Evolutionary conservation across 2,113 vertebrate species (phyloP).

Genomic region (Corynorhinus townsendii): DNA sequence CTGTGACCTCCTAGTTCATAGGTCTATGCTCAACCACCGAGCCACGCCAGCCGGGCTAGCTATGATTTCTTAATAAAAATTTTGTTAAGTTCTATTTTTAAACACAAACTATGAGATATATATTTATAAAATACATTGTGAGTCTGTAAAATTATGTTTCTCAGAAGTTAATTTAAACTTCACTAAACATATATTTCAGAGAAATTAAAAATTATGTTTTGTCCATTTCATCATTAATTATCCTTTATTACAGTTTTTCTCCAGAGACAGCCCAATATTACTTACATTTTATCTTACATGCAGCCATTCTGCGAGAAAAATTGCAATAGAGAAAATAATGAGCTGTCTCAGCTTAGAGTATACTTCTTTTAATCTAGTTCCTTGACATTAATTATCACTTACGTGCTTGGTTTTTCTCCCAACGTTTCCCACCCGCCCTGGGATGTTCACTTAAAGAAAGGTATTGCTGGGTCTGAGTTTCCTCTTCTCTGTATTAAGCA

Average conservation of each 20-base stretch:
- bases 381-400: background rate
- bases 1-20: no score
- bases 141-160: background rate
- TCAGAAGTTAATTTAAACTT: background rate
- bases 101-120: background rate
- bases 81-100: background rate
- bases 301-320: background rate
- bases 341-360: background rate
- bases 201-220: slow-evolving; percentile 14
- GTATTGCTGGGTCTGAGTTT: background rate
- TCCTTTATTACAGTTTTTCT: background rate
- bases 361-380: background rate
- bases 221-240: background rate
- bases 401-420: background rate
- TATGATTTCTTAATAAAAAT: background rate
- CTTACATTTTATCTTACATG: background rate
- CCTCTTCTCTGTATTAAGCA: background rate
- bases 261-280: background rate
- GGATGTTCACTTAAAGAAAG: background rate
- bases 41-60: no score
- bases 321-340: background rate
- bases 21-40: no score
- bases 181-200: background rate
- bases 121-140: background rate
- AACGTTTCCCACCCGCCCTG: background rate